Evolutionary conservation across 2,797 vertebrate species (phyloP).

Genomic region (Uromys caudimaculatus): DNA sequence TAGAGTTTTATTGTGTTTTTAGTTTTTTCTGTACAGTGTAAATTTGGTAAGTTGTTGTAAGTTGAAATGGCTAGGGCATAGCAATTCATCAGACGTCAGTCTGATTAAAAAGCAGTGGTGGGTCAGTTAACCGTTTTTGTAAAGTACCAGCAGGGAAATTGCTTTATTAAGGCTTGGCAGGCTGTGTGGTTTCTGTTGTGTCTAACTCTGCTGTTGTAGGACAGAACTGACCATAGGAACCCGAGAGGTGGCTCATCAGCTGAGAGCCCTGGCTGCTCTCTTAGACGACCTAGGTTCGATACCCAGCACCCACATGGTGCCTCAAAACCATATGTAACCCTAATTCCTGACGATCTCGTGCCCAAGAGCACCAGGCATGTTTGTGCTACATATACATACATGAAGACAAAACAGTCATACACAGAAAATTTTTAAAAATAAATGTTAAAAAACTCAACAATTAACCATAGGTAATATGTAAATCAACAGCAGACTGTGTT

Average conservation of each 20-base stretch:
- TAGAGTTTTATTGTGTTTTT: background rate
- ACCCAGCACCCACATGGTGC: background rate
- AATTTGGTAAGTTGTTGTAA: slow-evolving; percentile 25
- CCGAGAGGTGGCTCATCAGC: background rate
- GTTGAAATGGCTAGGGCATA: slow-evolving; percentile 16
- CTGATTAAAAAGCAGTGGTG: slow-evolving; percentile 19
- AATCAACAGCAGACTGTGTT: slow-evolving; percentile 8
- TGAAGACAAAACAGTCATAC: background rate
- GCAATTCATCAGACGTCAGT: background rate
- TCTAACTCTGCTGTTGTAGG: slow-evolving; percentile 13
- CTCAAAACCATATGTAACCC: background rate
- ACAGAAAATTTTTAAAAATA: background rate
- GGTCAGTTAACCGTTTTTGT: background rate
- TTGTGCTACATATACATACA: background rate
- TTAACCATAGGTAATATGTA: background rate
- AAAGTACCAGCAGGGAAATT: slow-evolving; percentile 27
- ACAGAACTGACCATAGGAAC: background rate
- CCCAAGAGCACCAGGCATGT: background rate
- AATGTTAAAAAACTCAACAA: background rate
- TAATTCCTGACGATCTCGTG: background rate
- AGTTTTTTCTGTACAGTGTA: background rate
- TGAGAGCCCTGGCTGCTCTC: background rate
- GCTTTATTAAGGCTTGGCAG: slow-evolving; percentile 40
- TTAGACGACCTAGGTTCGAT: background rate
- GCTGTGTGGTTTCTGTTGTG: background rate